phyloP scores from a whole-genome alignment of 1,140 invertebrate species.

The Dufourea novaeangliae region DNA sequence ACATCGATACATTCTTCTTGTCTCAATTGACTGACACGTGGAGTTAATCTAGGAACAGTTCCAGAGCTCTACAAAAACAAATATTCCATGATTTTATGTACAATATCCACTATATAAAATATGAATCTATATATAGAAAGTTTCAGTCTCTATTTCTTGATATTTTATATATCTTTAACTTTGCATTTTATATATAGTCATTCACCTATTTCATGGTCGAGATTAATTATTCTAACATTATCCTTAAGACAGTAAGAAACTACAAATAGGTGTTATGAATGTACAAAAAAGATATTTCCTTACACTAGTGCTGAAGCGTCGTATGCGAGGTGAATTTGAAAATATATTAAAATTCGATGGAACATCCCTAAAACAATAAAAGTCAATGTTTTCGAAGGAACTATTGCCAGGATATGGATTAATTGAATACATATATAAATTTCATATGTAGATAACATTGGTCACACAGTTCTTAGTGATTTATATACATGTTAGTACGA shows the following conservation, averaged over 20 bases:
- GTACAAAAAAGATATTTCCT: conserved; percentile 74
- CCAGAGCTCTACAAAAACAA: conserved; percentile 76
- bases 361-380: conserved; percentile 76
- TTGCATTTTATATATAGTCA: not conserved
- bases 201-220: not conserved
- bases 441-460: not conserved
- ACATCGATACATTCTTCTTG: conserved; percentile 94
- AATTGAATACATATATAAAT: not conserved
- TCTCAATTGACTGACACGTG: conserved; percentile 91
- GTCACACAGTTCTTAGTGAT: not conserved
- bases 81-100: not conserved
- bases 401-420: not conserved
- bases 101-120: not conserved
- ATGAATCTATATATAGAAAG: not conserved
- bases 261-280: conserved; percentile 9
- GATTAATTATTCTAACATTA: conserved; percentile 1
- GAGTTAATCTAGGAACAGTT: conserved; percentile 87
- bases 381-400: not conserved
- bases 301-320: conserved; percentile 93
- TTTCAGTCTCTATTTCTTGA: not conserved
- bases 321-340: conserved; percentile 84
- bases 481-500: not conserved
- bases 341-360: conserved; percentile 84
- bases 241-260: conserved; percentile 57
- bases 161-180: not conserved